Base-by-base conservation (phyloP, 2,888 invertebrate genomes). In the Chesias legatella region DNA sequence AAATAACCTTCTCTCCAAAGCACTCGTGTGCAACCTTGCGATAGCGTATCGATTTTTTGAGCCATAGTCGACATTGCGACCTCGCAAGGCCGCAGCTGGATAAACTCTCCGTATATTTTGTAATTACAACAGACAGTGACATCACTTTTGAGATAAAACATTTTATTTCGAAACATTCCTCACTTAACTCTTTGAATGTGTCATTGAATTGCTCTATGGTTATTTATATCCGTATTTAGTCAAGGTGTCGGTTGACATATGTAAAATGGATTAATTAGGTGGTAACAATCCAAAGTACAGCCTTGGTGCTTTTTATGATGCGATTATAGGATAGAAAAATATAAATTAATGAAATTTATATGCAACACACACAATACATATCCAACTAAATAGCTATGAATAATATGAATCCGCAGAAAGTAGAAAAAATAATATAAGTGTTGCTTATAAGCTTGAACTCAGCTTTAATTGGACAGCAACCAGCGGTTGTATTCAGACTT, bases 71-170 rank as follows among this genome's bases (percentile, higher is more conserved):
- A 63, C 63, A 52, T 51, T 47, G 51, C 72, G 79, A 80, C 83
- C 82, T 77, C 74, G 63, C 74, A 79, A 83, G 81, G 81, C 78
- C 78, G 67, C 85, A 85, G 79, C 80, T 86, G 85, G 50, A 47
- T 67, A 81, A 85, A 85, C 67, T 31, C 73, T 44, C 51, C 48
- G 43, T 54, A 38, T 66, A 56, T 66, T 65, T 71, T 71, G 71
- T 75, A 72, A 72, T 74, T 74, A 67, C 65, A 70, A 67, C 64
- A 69, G 58, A 67, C 63, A 73, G 77, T 83, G 79, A 73, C 79
- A 81, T 83, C 76, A 81, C 51, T 53, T 56, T 60, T 49, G 43
- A 57, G 42, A 55, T 56, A 51, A 51, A 46, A 51, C 42, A 53
- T 53, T 51, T 48, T 45, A 53, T 57, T 49, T 46, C 31, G 31